Evolutionary conservation across 2,888 invertebrate species (phyloP), one percentile per base, ranked within the genome.

Genomic region (Cabera pusaria): DNA sequence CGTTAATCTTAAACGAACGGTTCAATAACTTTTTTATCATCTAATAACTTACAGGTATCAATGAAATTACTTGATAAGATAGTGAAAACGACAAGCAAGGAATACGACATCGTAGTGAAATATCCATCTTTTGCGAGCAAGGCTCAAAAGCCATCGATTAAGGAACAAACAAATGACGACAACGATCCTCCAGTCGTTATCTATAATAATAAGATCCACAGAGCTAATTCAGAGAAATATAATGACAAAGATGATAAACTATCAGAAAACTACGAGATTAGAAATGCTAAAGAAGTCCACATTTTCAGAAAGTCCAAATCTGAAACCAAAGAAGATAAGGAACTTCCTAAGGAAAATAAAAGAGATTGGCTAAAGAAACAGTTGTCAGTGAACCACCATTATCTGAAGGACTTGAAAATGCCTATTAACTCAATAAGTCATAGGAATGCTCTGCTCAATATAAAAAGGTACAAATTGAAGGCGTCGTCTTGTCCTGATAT

Each of bases 401-500:
- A 94, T 64, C 90, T 95, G 41, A 93, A 92, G 70, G 92, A 94
- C 59, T 88, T 94, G 37, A 90, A 92, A 57, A 90, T 94, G 65
- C 95, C 95, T 54, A 90, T 95, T 49, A 95, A 95, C 65, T 95
- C 95, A 0, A 93, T 97, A 49, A 95, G 96, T 74, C 96, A 96
- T 73, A 92, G 96, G 25, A 96, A 95, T 22, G 96, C 96, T 2
- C 94, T 96, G 88, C 79, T 97, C 37, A 96, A 95, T 71, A 93
- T 95, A 37, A 93, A 94, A 60, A 92, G 94, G 49, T 97, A 97
- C 74, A 91, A 93, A 34, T 79, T 97, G 41, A 91, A 95, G 46
- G 96, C 97, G 0, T 96, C 96, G 1, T 97, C 97, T 23, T 97
- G 97, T 72, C 98, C 98, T 0, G 95, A 98, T 78, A 96, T 98